phyloP scores from a whole-genome alignment of 1,140 invertebrate genomes.

The Ptiloglossa arizonensis region DNA sequence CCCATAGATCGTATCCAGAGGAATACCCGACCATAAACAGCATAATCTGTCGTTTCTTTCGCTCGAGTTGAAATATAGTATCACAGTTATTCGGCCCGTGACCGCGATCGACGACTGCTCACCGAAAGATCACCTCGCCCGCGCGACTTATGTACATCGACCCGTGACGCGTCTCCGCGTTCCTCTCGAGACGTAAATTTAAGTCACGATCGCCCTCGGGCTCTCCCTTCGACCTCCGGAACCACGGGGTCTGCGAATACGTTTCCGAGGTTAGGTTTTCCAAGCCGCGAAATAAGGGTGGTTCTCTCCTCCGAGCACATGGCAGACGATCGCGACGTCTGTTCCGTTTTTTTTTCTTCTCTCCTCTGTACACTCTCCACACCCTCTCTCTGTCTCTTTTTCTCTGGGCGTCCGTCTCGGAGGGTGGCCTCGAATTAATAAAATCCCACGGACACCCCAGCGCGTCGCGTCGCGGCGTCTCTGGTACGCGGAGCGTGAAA shows the following conservation, averaged over 20 bases:
- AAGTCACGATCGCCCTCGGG: constrained; percentile 3
- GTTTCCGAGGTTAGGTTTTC: constrained; percentile 58
- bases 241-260: constrained; percentile 57
- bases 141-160: neutral
- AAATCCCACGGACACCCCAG: constrained; percentile 75
- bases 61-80: neutral
- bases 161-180: neutral
- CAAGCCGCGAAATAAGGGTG: constrained; percentile 50
- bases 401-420: constrained; percentile 24
- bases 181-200: constrained; percentile 40
- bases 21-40: constrained; percentile 1
- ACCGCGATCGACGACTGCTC: neutral
- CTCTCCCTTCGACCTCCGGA: constrained; percentile 21
- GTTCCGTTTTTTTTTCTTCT: constrained; percentile 9
- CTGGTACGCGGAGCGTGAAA: constrained; percentile 75
- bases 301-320: constrained; percentile 40
- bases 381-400: too few relatives aligned
- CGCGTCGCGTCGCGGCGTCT: constrained; percentile 64
- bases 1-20: too few relatives aligned
- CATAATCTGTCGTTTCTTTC: neutral
- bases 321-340: constrained; percentile 19
- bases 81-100: neutral
- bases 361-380: too few relatives aligned
- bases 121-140: too few relatives aligned
- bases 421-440: constrained; percentile 78